Conservation (phyloP, 1,140 invertebrate species). For the Papilio polytes region DNA sequence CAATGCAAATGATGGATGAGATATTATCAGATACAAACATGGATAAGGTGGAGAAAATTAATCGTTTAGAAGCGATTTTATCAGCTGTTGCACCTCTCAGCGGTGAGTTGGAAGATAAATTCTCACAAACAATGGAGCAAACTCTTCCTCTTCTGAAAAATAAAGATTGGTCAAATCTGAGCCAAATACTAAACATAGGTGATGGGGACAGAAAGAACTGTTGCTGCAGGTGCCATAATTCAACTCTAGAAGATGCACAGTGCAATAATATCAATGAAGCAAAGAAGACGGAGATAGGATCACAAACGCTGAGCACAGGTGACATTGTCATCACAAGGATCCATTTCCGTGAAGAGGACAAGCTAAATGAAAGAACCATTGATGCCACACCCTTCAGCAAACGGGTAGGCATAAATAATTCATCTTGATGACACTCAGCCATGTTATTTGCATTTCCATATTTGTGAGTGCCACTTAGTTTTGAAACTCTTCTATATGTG, state of each 20-base stretch:
- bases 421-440: conserved; percentile 75
- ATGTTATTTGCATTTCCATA: conserved; percentile 58
- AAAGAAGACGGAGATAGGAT: conserved; percentile 84
- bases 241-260: conserved; percentile 65
- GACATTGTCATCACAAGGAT: conserved; percentile 97
- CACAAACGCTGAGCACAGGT: conserved; percentile 95
- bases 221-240: conserved; percentile 84
- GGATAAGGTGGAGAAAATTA: conserved; percentile 94
- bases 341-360: conserved; percentile 90
- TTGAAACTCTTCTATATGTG: conserved; percentile 72
- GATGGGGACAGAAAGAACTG: conserved; percentile 79
- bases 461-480: conserved; percentile 78
- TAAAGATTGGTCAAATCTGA: conserved; percentile 80
- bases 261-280: conserved; percentile 81
- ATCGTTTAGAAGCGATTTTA: conserved; percentile 92
- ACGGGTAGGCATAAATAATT: conserved; percentile 72
- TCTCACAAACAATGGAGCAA: conserved; percentile 82
- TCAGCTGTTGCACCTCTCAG: conserved; percentile 88
- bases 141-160: conserved; percentile 81
- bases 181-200: conserved; percentile 77
- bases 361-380: conserved; percentile 83
- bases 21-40: conserved; percentile 92
- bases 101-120: conserved; percentile 76
- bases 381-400: conserved; percentile 80
- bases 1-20: conserved; percentile 95